phyloP scores from a whole-genome alignment of 2,113 vertebrate species.

The Cephalophus harveyi region DNA sequence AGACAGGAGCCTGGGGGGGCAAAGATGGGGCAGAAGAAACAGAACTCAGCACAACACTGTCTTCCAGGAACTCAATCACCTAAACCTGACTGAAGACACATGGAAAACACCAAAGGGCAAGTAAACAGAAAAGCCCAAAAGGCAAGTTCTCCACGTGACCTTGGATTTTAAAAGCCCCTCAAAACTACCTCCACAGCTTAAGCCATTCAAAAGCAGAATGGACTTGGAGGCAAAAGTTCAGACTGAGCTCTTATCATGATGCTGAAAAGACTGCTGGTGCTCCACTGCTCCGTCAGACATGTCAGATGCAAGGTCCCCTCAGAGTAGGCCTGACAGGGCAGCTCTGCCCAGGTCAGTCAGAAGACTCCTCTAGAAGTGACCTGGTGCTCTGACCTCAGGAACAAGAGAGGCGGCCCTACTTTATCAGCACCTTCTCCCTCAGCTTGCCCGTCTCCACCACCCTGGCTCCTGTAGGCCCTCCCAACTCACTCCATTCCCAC shows the following conservation, averaged over 20 bases:
- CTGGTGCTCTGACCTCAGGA: not conserved
- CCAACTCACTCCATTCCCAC: not conserved
- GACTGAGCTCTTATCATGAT: not conserved
- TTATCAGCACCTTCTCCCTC: not conserved
- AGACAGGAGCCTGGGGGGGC: not conserved
- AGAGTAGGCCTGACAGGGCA: not conserved
- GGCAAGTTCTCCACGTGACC: not conserved
- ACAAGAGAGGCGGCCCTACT: not conserved
- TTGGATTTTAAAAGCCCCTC: not conserved
- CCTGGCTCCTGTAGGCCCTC: not conserved
- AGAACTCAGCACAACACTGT: not conserved
- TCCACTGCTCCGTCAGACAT: not conserved
- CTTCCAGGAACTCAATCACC: conserved; percentile 35
- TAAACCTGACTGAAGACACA: conserved; percentile 9
- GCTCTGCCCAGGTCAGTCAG: not conserved
- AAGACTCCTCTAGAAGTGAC: not conserved
- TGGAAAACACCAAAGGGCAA: conserved; percentile 34
- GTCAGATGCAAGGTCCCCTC: not conserved
- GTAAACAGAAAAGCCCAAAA: not conserved
- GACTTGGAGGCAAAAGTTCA: not conserved
- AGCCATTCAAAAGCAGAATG: not conserved
- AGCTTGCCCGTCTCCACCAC: not conserved
- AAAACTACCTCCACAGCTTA: not conserved
- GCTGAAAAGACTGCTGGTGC: not conserved
- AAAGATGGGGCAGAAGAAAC: conserved; percentile 7